Conservation (phyloP, 2,113 vertebrate genomes). For the Microtus montanus region DNA sequence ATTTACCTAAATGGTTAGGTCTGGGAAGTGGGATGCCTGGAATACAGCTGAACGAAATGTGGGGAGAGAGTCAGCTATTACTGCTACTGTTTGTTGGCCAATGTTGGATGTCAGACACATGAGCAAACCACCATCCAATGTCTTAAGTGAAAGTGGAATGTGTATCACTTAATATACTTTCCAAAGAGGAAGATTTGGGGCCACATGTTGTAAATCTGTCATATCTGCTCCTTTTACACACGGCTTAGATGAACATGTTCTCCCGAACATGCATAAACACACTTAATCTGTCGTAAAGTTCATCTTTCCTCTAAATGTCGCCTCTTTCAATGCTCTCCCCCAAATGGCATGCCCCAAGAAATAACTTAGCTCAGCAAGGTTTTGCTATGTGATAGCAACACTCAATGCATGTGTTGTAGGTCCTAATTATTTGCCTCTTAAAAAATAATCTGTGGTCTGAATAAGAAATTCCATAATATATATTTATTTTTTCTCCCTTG, state of each 20-base stretch:
- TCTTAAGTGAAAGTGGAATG: not conserved
- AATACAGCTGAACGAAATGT: not conserved
- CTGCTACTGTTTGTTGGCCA: not conserved
- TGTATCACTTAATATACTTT: not conserved
- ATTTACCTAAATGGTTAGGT: not conserved
- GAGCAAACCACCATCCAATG: not conserved
- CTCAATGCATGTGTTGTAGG: not conserved
- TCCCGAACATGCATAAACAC: not conserved
- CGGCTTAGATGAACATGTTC: not conserved
- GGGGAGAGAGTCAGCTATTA: not conserved
- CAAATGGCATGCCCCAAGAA: not conserved
- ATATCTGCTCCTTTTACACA: not conserved
- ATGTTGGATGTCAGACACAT: not conserved
- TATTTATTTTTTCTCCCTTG: constrained; percentile 37
- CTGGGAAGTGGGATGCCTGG: not conserved
- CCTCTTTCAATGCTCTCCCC: not conserved
- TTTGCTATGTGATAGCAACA: not conserved
- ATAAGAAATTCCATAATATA: constrained; percentile 54
- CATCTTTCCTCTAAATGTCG: not conserved
- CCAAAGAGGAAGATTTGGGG: not conserved
- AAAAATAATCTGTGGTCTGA: constrained; percentile 68
- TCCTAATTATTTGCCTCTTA: constrained; percentile 68
- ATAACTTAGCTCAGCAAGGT: not conserved
- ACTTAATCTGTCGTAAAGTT: constrained; percentile 17
- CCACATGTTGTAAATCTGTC: not conserved